Conservation (phyloP, 2,888 invertebrate species). For the Drosophila stalkeri region DNA sequence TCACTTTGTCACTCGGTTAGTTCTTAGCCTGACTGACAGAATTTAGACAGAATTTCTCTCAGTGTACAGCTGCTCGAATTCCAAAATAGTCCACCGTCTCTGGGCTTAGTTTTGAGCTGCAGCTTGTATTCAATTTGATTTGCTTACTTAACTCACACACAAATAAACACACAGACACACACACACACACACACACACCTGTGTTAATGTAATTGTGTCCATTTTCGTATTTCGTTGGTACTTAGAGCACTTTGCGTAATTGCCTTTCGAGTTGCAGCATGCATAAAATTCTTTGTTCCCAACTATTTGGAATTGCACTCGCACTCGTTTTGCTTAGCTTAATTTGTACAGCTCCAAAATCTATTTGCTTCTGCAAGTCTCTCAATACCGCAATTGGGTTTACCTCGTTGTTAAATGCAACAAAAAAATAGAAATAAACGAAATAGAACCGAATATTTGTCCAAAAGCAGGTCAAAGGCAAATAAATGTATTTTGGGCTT, state of each 20-base stretch:
- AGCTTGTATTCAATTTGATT: slow-evolving; percentile 61
- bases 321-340: slow-evolving; percentile 12
- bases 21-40: slow-evolving; percentile 24
- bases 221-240: slow-evolving; percentile 51
- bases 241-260: slow-evolving; percentile 72
- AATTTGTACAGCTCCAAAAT: slow-evolving; percentile 20
- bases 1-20: slow-evolving; percentile 62
- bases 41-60: slow-evolving; percentile 2
- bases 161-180: slow-evolving; percentile 7
- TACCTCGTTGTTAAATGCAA: background rate
- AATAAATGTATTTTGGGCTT: background rate
- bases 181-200: slow-evolving; percentile 5
- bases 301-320: slow-evolving; percentile 7
- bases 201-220: slow-evolving; percentile 71
- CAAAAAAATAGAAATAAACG: background rate
- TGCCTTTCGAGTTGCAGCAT: slow-evolving; percentile 62
- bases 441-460: background rate
- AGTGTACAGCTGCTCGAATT: slow-evolving; percentile 28
- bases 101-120: slow-evolving; percentile 48
- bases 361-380: slow-evolving; percentile 13
- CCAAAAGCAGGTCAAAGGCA: background rate
- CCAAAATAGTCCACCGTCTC: slow-evolving; percentile 15
- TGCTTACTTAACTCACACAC: slow-evolving; percentile 46
- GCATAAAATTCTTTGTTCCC: slow-evolving; percentile 66
- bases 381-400: background rate